A percentile compares a stretch with the other conserved stretches of the same genome.
phyloP scores from a whole-genome alignment of 2,113 vertebrate species.

The Sapajus apella region DNA sequence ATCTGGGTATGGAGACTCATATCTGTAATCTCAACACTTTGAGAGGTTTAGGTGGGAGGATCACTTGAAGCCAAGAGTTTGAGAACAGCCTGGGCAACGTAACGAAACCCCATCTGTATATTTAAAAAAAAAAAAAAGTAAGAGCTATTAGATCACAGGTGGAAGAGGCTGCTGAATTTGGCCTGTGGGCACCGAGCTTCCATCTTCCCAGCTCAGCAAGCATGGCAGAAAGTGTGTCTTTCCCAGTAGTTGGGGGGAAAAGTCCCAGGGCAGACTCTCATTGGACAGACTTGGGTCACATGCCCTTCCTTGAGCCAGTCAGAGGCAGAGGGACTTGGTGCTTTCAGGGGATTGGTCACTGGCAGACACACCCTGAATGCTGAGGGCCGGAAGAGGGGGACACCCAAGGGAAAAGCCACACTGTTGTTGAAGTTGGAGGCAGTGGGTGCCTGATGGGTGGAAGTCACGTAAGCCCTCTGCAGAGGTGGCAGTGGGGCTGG shows the following conservation, averaged over 20 bases:
- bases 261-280: background rate
- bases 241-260: background rate
- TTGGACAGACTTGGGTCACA: background rate
- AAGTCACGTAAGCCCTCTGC: background rate
- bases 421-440: background rate
- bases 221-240: background rate
- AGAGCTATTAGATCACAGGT: background rate
- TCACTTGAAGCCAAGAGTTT: background rate
- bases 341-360: background rate
- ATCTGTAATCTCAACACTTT: background rate
- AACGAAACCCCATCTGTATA: background rate
- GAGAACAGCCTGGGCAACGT: background rate
- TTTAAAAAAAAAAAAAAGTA: background rate
- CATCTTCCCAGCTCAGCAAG: background rate
- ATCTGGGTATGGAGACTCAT: background rate
- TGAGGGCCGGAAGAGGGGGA: background rate
- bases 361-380: background rate
- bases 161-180: background rate
- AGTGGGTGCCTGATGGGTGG: background rate
- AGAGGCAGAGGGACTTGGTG: background rate
- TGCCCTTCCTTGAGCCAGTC: background rate
- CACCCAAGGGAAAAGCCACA: background rate
- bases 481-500: no score
- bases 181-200: background rate
- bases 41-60: background rate